A percentile compares a stretch with the other conserved stretches of the same genome.
Evolutionary conservation across 2,888 invertebrate species (phyloP).

Genomic region (Deilephila elpenor): DNA sequence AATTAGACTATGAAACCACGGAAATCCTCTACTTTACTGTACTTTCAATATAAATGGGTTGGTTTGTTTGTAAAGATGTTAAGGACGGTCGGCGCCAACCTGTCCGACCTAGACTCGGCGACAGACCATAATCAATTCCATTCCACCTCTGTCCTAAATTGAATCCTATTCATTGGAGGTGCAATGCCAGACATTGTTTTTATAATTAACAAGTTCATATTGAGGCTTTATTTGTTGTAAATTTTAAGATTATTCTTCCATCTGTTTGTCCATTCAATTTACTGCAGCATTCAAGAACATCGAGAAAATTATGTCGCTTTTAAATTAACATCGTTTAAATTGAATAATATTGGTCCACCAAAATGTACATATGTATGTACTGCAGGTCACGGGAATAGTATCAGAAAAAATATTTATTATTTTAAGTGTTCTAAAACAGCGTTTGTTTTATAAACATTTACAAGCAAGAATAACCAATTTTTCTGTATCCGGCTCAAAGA

Average conservation of each 20-base stretch:
- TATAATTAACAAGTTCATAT: neutral
- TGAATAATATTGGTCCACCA: too few species aligned
- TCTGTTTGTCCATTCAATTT: too few species aligned
- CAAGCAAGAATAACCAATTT: neutral
- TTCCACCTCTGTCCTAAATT: conserved; percentile 50
- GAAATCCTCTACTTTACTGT: neutral
- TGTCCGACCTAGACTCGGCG: conserved; percentile 22
- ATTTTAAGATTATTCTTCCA: neutral
- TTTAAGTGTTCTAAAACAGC: too few species aligned
- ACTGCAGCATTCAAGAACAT: too few species aligned
- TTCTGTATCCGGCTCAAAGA: neutral
- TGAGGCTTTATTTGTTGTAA: neutral
- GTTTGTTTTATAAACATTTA: too few species aligned
- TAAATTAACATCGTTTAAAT: too few species aligned
- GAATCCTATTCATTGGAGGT: conserved; percentile 30
- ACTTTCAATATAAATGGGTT: neutral
- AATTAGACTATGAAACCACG: neutral
- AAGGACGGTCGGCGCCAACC: conserved; percentile 4
- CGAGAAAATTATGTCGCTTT: too few species aligned
- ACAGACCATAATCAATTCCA: conserved; percentile 54
- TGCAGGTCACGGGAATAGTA: too few species aligned
- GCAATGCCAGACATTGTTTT: too few species aligned
- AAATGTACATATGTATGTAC: too few species aligned
- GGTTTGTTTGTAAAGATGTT: conserved; percentile 7
- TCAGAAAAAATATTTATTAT: too few species aligned